These are phyloP conservation scores for Hyphantria cunea DNA, from an alignment of 1,140 invertebrate genomes.

Conservation along the genomic window DNA sequence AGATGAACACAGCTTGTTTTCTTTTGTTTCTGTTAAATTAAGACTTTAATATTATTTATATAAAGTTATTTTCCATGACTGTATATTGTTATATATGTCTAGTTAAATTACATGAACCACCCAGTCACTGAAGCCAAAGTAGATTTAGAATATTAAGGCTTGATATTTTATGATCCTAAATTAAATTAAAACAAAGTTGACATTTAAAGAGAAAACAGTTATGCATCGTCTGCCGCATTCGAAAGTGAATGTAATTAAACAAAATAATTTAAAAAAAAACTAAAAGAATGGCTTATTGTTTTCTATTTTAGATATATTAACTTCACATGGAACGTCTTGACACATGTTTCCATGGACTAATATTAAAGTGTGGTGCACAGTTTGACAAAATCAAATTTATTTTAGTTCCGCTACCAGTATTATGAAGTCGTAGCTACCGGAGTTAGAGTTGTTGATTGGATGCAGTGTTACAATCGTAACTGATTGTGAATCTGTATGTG, in stretches of 20 bases:
- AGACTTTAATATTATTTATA: no score
- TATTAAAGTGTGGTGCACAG: slow-evolving; percentile 16
- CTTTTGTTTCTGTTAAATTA: no score
- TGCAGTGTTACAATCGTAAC: slow-evolving; percentile 8
- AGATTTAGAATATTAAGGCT: slow-evolving; percentile 12
- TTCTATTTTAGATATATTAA: slow-evolving; percentile 18
- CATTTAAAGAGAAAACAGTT: slow-evolving; percentile 34
- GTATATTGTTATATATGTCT: no score
- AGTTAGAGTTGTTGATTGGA: slow-evolving; percentile 32
- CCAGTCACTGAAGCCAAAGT: slow-evolving; percentile 57
- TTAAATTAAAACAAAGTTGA: slow-evolving; percentile 3
- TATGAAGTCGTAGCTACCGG: slow-evolving; percentile 51
- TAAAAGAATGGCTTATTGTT: slow-evolving; percentile 17
- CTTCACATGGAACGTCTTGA: slow-evolving; percentile 7
- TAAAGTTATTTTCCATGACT: no score
- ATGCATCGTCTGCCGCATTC: slow-evolving; percentile 13
- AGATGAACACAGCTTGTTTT: no score
- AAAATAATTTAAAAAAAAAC: slow-evolving; percentile 8
- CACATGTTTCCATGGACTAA: neutral
- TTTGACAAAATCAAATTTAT: slow-evolving; percentile 40
- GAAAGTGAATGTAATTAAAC: slow-evolving; percentile 9
- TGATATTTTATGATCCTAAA: neutral
- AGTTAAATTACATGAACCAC: slow-evolving; percentile 16
- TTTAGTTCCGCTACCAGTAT: slow-evolving; percentile 65
- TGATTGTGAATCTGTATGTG: slow-evolving; percentile 24